These are phyloP conservation scores for Formica exsecta DNA, from an alignment of 1,140 invertebrate species.

Conservation along the genomic window DNA sequence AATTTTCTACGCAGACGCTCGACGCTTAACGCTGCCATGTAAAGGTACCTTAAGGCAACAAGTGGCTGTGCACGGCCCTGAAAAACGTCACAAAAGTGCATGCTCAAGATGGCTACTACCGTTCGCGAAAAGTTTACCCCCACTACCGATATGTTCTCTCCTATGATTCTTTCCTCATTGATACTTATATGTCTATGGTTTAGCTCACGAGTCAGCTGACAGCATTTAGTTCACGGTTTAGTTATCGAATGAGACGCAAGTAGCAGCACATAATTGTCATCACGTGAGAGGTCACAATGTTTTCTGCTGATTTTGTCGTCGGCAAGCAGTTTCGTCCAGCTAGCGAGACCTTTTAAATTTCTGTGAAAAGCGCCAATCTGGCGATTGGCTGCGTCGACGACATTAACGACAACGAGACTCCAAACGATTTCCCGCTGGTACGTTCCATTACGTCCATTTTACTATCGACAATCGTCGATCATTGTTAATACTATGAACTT, in stretches of 20 bases:
- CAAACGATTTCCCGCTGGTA: conserved; percentile 12
- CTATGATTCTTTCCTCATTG: no score
- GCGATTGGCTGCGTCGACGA: background rate
- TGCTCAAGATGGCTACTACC: no score
- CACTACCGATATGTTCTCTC: no score
- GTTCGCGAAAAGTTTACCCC: no score
- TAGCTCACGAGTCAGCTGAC: conserved; percentile 76
- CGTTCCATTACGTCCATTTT: background rate
- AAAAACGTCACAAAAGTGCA: no score
- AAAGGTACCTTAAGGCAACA: no score
- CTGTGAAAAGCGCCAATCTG: conserved; percentile 54
- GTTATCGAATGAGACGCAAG: conserved; percentile 79
- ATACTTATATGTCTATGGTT: no score
- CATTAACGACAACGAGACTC: background rate
- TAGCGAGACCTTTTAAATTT: conserved; percentile 69
- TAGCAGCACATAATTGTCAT: conserved; percentile 77
- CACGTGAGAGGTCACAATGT: conserved; percentile 78
- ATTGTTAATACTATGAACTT: background rate
- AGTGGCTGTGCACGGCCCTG: no score
- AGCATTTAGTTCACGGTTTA: conserved; percentile 67
- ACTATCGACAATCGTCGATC: background rate
- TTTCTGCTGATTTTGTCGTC: conserved; percentile 70
- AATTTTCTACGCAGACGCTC: no score
- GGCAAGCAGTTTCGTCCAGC: conserved; percentile 60
- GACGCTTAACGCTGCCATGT: no score